Conservation (phyloP, 2,797 vertebrate species). For the Sebastes hopkinsi region DNA sequence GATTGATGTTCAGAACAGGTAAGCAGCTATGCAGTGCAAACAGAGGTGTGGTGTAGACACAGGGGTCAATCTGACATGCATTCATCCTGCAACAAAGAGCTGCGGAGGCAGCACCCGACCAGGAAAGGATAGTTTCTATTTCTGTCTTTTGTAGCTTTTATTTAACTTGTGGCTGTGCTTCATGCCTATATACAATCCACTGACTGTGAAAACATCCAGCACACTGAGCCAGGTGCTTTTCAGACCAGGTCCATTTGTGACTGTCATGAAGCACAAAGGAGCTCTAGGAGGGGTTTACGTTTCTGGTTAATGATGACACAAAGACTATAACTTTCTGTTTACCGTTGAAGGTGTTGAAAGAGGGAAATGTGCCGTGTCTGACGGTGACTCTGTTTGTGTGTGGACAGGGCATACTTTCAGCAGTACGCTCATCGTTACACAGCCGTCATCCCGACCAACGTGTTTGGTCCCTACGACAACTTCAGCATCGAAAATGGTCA, state of each 20-base stretch:
- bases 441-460: slow-evolving; percentile 87
- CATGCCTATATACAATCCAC: not conserved
- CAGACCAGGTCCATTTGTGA: not conserved
- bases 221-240: not conserved
- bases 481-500: slow-evolving; percentile 88
- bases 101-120: not conserved
- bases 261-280: not conserved
- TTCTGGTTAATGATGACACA: not conserved
- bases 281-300: not conserved
- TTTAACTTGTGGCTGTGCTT: not conserved
- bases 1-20: slow-evolving; percentile 93
- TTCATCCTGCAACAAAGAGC: not conserved
- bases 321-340: not conserved
- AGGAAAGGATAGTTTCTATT: not conserved
- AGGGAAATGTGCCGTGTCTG: not conserved
- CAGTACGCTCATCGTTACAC: slow-evolving; percentile 86
- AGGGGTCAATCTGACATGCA: too few relatives aligned
- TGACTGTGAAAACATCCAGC: not conserved
- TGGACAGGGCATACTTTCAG: slow-evolving; percentile 84
- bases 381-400: not conserved
- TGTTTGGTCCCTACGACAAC: slow-evolving; percentile 89
- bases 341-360: not conserved
- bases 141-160: not conserved
- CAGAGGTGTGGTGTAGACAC: not conserved
- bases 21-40: not conserved